Percentiles rank a stretch among this genome's conserved stretches.
phyloP scores from a whole-genome alignment of 2,113 vertebrate species.

The Dipodomys merriami region DNA sequence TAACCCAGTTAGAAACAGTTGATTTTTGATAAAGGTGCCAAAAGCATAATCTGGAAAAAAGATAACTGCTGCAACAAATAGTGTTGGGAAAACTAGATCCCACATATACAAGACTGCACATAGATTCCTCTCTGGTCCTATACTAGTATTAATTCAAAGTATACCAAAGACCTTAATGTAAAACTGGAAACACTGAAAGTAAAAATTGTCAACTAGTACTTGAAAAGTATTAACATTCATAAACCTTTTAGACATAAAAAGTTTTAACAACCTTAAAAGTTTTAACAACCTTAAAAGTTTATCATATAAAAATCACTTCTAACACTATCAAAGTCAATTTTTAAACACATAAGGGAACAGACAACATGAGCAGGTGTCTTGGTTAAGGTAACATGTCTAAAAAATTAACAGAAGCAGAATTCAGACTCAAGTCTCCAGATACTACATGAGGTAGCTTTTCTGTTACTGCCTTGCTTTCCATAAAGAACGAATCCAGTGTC shows the following conservation, averaged over 20 bases:
- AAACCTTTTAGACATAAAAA: conserved; percentile 41
- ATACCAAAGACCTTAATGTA: no score
- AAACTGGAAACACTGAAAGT: background rate
- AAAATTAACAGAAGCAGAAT: background rate
- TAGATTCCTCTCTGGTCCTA: no score
- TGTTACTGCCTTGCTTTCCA: background rate
- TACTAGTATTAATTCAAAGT: no score
- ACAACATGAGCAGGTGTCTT: conserved; percentile 21
- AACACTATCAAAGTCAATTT: background rate
- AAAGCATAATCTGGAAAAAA: no score
- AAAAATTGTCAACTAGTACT: conserved; percentile 42
- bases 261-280: conserved; percentile 46
- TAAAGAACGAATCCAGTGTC: background rate
- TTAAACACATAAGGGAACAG: conserved; percentile 21
- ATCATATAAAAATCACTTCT: background rate
- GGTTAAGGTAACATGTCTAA: background rate
- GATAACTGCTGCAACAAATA: no score
- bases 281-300: conserved; percentile 46
- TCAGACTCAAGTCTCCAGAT: background rate
- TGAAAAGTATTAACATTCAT: conserved; percentile 2
- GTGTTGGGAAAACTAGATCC: no score
- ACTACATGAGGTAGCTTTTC: background rate
- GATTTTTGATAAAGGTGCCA: no score
- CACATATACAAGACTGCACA: no score
- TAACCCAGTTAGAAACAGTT: no score